phyloP scores from a whole-genome alignment of 2,113 vertebrate species.

The Amazona vittata region DNA sequence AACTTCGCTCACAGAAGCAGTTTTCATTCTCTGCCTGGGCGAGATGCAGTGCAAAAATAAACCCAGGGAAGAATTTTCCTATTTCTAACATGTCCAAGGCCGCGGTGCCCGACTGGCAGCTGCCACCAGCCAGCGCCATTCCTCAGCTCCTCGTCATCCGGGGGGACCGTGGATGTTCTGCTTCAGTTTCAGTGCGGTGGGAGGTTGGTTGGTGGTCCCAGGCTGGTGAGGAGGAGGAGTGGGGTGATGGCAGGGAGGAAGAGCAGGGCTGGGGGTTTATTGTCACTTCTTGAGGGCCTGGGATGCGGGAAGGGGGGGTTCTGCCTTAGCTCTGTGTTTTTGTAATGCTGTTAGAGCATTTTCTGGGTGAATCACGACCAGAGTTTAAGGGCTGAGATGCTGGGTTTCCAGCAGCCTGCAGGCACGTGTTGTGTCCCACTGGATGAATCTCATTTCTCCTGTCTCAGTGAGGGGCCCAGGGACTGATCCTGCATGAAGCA shows the following conservation, averaged over 20 bases:
- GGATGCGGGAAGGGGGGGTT: background rate
- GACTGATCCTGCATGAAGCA: fast-evolving
- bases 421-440: background rate
- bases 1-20: background rate
- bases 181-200: fast-evolving
- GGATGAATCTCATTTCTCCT: background rate
- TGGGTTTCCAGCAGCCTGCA: background rate
- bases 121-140: background rate
- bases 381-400: background rate
- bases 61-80: background rate
- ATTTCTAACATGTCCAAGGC: background rate
- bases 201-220: background rate
- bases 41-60: background rate
- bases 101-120: background rate
- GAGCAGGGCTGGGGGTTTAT: background rate
- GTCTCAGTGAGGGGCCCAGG: fast-evolving
- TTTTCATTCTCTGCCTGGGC: background rate
- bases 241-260: background rate
- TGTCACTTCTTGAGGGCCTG: background rate
- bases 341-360: background rate
- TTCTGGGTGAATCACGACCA: background rate
- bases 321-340: background rate
- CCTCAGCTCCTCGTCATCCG: fast-evolving
- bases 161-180: background rate
- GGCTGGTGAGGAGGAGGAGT: background rate